A percentile compares a stretch with the other conserved stretches of the same genome.
These are phyloP conservation scores for Chrosomus eos DNA, from an alignment of 2,797 vertebrate species.

Conservation along the genomic window DNA sequence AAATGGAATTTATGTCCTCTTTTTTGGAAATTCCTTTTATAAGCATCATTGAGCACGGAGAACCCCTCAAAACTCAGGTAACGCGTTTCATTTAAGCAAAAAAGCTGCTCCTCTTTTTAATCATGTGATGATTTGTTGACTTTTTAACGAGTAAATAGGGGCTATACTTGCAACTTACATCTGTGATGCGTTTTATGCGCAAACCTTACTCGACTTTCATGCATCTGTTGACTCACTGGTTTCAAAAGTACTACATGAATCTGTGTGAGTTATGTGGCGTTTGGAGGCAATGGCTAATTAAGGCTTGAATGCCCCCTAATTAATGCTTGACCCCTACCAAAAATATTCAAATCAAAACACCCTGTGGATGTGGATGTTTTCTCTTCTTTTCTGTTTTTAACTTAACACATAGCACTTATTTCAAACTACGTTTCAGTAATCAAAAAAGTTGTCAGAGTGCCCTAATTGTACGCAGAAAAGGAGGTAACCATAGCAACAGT, in stretches of 20 bases:
- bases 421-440: not conserved
- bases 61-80: constrained; percentile 85
- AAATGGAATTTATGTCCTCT: constrained; percentile 87
- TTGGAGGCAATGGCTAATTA: not conserved
- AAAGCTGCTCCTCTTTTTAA: not conserved
- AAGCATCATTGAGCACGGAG: constrained; percentile 83
- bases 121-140: not conserved
- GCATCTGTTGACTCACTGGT: not conserved
- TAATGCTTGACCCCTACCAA: not conserved
- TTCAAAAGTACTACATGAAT: not conserved
- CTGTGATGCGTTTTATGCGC: not conserved
- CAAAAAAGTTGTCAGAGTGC: not conserved
- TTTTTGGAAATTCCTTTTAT: constrained; percentile 87
- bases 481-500: constrained; percentile 19
- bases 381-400: not conserved
- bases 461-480: not conserved
- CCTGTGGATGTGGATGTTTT: not conserved
- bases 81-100: constrained; percentile 24
- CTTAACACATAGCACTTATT: not conserved
- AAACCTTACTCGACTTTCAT: not conserved
- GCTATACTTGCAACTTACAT: not conserved
- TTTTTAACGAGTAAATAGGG: not conserved
- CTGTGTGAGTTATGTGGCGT: not conserved
- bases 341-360: not conserved
- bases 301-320: not conserved